Percentiles rank a stretch among this genome's conserved stretches.
These are phyloP conservation scores for Steinernema carpocapsae DNA, from an alignment of 2,888 invertebrate species.

Conservation along the genomic window DNA sequence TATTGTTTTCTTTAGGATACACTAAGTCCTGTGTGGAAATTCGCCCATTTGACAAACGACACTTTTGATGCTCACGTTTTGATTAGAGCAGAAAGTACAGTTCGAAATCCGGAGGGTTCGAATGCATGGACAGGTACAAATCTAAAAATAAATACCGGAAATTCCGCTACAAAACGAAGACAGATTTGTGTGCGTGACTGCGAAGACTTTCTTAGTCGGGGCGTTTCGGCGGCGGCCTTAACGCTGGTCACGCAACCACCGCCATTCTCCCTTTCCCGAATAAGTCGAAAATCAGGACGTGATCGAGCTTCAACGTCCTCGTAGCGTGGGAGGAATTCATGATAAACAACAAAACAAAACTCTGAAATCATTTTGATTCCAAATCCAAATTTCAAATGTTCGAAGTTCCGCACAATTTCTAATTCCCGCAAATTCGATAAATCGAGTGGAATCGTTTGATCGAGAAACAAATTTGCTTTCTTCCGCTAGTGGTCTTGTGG, in stretches of 20 bases:
- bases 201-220: not conserved
- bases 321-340: not conserved
- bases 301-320: not conserved
- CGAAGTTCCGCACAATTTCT: no score
- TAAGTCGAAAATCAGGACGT: no score
- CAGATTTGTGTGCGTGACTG: slow-evolving; percentile 11
- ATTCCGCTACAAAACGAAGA: slow-evolving; percentile 9
- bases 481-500: no score
- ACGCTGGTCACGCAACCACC: not conserved
- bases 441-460: no score
- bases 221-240: not conserved
- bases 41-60: slow-evolving; percentile 10
- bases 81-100: not conserved
- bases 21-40: no score
- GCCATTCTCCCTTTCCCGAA: not conserved
- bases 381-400: no score
- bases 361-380: not conserved
- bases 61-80: not conserved
- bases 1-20: not conserved
- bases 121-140: not conserved
- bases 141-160: not conserved
- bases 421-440: no score
- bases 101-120: not conserved
- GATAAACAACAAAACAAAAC: no score
- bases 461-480: no score